Evolutionary conservation across 2,113 vertebrate genomes (phyloP).

Genomic region (Himantopus leucocephalus): DNA sequence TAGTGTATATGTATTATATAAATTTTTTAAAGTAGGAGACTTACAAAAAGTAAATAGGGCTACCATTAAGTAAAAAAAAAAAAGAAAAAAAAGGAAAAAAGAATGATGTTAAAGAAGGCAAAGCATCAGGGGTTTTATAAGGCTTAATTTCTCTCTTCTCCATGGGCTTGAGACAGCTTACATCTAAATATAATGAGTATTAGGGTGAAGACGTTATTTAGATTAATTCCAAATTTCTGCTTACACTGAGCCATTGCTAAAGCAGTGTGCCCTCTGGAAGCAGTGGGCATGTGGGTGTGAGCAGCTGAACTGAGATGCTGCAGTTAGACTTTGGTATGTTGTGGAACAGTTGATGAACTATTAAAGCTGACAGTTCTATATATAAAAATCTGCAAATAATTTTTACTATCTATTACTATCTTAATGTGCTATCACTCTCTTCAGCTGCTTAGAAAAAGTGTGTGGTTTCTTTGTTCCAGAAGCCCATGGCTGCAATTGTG

Average conservation of each 20-base stretch:
- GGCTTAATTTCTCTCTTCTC: neutral
- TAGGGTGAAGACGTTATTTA: conserved; percentile 1
- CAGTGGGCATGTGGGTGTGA: neutral
- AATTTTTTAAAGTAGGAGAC: neutral
- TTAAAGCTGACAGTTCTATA: neutral
- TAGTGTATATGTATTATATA: neutral
- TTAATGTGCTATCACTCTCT: neutral
- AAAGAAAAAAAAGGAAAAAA: neutral
- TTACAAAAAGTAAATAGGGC: neutral
- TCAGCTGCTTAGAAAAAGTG: neutral
- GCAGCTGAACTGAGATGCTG: neutral
- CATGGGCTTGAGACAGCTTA: neutral
- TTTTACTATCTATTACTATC: neutral
- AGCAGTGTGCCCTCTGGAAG: neutral
- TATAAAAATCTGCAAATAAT: neutral
- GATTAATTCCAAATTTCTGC: neutral
- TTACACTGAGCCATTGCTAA: neutral
- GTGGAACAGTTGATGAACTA: neutral
- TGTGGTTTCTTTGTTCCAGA: neutral
- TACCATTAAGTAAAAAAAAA: neutral
- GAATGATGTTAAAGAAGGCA: neutral
- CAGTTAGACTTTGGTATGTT: neutral
- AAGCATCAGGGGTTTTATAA: neutral
- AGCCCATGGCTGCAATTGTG: neutral
- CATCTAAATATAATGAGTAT: neutral